phyloP scores from a whole-genome alignment of 2,113 vertebrate species.

The Hypanus sabinus region DNA sequence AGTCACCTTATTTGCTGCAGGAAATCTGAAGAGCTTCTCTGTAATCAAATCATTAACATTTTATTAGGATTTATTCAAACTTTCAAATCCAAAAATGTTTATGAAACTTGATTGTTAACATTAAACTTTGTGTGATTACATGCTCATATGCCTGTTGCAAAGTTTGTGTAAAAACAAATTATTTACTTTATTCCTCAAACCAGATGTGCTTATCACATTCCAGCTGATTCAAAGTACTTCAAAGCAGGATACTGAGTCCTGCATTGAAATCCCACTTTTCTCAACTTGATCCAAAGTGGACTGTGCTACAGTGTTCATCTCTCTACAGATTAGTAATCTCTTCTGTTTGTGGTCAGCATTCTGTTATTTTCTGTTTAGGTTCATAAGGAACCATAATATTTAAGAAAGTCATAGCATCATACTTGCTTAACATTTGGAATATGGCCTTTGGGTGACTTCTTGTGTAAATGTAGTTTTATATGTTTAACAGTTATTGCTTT shows the following conservation, averaged over 20 bases:
- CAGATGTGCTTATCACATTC: background rate
- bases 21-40: background rate
- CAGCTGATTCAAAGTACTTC: background rate
- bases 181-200: background rate
- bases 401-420: background rate
- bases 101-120: background rate
- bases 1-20: background rate
- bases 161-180: slow-evolving; percentile 6
- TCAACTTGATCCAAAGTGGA: slow-evolving; percentile 25
- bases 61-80: slow-evolving; percentile 20
- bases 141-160: background rate
- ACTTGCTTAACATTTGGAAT: background rate
- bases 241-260: background rate
- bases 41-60: background rate
- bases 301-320: background rate
- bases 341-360: background rate
- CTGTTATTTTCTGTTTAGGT: background rate
- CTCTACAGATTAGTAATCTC: background rate
- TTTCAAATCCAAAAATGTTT: background rate
- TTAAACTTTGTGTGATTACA: background rate
- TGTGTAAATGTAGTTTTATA: background rate
- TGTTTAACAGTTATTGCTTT: background rate
- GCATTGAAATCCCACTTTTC: background rate
- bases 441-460: background rate
- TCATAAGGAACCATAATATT: background rate